Conservation (phyloP, 2,797 vertebrate species). For the Trachurus trachurus region DNA sequence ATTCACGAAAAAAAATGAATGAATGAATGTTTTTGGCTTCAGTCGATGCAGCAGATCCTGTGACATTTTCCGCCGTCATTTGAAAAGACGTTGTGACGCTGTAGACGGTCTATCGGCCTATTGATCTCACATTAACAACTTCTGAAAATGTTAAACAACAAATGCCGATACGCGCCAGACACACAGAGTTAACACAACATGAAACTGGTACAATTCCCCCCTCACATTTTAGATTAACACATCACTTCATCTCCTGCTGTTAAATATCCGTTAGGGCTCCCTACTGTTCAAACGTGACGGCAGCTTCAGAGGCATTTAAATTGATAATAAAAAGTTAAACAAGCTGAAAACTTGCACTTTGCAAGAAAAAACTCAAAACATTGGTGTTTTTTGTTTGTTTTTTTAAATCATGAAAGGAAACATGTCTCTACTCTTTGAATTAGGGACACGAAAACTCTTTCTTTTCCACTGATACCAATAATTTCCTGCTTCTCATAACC, state of each 20-base stretch:
- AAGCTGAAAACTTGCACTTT: too few relatives aligned
- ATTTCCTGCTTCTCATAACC: too few relatives aligned
- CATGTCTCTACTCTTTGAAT: too few relatives aligned
- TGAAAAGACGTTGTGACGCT: background rate
- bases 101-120: background rate
- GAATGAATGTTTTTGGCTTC: constrained; percentile 2
- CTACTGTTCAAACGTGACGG: background rate
- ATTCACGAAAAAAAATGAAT: too few relatives aligned
- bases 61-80: constrained; percentile 41
- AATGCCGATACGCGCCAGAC: background rate
- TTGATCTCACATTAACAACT: constrained; percentile 3
- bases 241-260: background rate
- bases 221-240: background rate
- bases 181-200: background rate
- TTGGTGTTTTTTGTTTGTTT: too few relatives aligned
- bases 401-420: too few relatives aligned
- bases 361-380: too few relatives aligned
- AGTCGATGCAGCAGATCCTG: background rate
- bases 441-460: too few relatives aligned
- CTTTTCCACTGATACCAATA: too few relatives aligned
- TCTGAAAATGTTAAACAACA: constrained; percentile 20
- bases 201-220: background rate
- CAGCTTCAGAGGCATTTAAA: too few relatives aligned
- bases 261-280: background rate
- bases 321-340: too few relatives aligned